Evolutionary conservation across 2,113 vertebrate species (phyloP).

Genomic region (Psittacula cyanocephala): DNA sequence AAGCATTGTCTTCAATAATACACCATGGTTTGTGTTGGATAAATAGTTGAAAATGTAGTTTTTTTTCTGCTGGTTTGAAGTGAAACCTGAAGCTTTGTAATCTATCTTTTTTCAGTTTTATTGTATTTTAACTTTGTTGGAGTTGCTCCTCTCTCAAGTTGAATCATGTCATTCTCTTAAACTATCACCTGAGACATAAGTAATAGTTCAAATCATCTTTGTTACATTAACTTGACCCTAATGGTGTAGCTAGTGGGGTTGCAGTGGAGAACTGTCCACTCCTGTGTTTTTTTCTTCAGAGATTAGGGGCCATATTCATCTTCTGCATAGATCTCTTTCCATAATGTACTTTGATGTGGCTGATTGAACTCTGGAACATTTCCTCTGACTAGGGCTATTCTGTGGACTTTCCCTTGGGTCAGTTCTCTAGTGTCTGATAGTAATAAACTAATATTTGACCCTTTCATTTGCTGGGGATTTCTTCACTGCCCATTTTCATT

Average conservation of each 20-base stretch:
- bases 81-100: not conserved
- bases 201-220: not conserved
- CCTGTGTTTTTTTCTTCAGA: not conserved
- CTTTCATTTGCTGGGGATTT: not conserved
- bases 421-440: not conserved
- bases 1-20: not conserved
- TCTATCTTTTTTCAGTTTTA: not conserved
- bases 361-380: not conserved
- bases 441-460: not conserved
- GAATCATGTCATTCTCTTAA: not conserved
- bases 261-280: not conserved
- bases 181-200: accelerated
- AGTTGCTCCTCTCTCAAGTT: not conserved
- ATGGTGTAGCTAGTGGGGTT: not conserved
- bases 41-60: not conserved
- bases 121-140: not conserved
- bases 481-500: not conserved
- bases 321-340: not conserved
- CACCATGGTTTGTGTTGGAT: accelerated
- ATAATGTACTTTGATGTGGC: not conserved
- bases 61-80: not conserved
- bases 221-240: not conserved
- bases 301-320: not conserved
- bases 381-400: not conserved
- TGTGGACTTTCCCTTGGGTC: not conserved